Conservation (phyloP, 1,140 invertebrate species). For the Eciton burchellii region DNA sequence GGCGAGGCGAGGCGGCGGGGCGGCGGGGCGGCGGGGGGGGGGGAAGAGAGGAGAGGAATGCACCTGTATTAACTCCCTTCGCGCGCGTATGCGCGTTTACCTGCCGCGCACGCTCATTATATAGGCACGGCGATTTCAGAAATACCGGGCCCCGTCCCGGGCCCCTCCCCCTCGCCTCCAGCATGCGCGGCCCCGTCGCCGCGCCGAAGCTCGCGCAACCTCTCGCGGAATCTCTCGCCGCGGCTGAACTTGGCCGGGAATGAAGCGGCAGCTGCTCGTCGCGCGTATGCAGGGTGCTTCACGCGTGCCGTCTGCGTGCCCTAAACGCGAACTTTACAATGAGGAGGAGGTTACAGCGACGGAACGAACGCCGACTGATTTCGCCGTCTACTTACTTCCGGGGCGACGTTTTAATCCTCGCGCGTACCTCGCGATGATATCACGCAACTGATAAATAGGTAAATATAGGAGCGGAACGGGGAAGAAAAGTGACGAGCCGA, state of each 20-base stretch:
- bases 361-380: neutral
- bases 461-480: neutral
- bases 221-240: slow-evolving; percentile 7
- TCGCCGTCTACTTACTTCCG: neutral
- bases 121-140: slow-evolving; percentile 68
- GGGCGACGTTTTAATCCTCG: neutral
- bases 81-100: slow-evolving; percentile 48
- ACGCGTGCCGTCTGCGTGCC: neutral
- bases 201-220: slow-evolving; percentile 14
- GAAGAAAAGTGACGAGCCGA: neutral
- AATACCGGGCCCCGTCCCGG: slow-evolving; percentile 29
- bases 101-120: slow-evolving; percentile 60
- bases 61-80: slow-evolving; percentile 67
- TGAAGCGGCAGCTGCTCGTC: neutral
- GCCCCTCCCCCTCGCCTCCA: neutral
- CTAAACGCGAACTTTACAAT: neutral
- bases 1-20: neutral
- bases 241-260: slow-evolving; percentile 10
- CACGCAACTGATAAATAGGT: neutral
- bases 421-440: neutral
- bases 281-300: neutral
- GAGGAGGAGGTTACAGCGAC: neutral
- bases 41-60: slow-evolving; percentile 38
- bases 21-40: neutral
- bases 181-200: slow-evolving; percentile 17